Base-by-base conservation (phyloP, 2,888 invertebrate species). In the Apodemia duryi region DNA sequence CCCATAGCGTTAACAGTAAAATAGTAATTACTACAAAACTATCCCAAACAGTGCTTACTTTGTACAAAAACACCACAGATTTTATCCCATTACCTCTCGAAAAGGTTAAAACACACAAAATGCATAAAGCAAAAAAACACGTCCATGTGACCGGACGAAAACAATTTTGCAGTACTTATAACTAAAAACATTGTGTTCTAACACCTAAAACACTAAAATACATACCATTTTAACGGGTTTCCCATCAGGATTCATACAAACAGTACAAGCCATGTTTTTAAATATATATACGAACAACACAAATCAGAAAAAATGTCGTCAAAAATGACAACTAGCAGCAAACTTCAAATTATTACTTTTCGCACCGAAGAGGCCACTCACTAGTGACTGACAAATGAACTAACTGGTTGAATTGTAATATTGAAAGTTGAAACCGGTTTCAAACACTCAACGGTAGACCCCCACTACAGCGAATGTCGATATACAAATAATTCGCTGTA, bases 191-290 rank as follows among this genome's bases (percentile, higher is more conserved):
- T 6, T 49, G 1, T n/a, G 1, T n/a, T 49, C 2, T 49, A 6
- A n/a, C 46, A 5, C 6, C 46, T 49, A 49, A 46, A 46, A 46
- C 46, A 6, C 13, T 21, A 21, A 65, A 52, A 66, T 65, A 79
- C 85, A 81, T 72, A 86, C 87, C 83, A 82, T 85, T 78, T 80
- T 84, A 41, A 80, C 75, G 1, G 80, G 74, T 71, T 81, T 84
- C 61, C 75, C 77, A 1, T 81, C 81, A 41, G 77, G 74, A 68
- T 77, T 77, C 72, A 80, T 67, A 73, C 88, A 88, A 61, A 81
- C 69, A 10, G 83, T 73, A 68, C 88, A 88, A 76, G 86, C 80
- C 88, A 88, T 46, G 4, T 88, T 72, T 68, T 70, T 49, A 61
- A 54, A 60, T 32, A n/a, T 51, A 61, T 28, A 51, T 10, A 28